Percentiles rank a stretch among this genome's conserved stretches.
These are phyloP conservation scores for Euura saliciscinereae DNA, from an alignment of 1,140 invertebrate genomes.

Conservation along the genomic window DNA sequence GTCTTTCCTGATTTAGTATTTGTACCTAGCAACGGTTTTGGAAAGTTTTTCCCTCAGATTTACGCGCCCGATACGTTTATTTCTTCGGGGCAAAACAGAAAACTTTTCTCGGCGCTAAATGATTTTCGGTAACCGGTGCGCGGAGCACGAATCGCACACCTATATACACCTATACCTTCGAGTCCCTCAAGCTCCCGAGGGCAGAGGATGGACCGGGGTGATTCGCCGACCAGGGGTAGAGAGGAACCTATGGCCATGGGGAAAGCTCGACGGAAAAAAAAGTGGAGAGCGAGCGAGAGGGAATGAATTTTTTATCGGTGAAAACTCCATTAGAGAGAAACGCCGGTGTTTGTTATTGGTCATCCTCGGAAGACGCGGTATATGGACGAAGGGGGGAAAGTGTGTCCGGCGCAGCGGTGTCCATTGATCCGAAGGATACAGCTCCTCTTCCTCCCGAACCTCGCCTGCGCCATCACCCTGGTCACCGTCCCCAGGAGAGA, in stretches of 20 bases:
- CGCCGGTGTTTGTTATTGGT: conserved; percentile 58
- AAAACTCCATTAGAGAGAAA: conserved; percentile 60
- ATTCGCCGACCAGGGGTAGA: not conserved
- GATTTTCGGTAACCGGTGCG: too few species aligned
- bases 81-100: too few species aligned
- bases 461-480: conserved; percentile 32
- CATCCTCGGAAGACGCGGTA: conserved; percentile 48
- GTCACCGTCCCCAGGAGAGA: conserved; percentile 13
- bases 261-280: not conserved
- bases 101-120: too few species aligned
- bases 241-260: not conserved
- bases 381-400: conserved; percentile 13
- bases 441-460: conserved; percentile 24
- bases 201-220: not conserved
- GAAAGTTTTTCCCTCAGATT: too few species aligned
- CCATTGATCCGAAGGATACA: conserved; percentile 53
- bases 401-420: conserved; percentile 47
- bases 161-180: not conserved
- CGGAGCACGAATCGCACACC: too few species aligned
- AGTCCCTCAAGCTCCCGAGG: not conserved
- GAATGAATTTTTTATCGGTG: conserved; percentile 61
- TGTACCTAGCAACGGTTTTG: not conserved
- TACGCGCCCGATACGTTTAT: too few species aligned
- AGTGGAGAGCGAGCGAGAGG: conserved; percentile 16
- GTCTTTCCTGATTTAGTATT: conserved; percentile 3